These are phyloP conservation scores for Drosophila subobscura DNA, from an alignment of 1,140 invertebrate species.

Conservation along the genomic window DNA sequence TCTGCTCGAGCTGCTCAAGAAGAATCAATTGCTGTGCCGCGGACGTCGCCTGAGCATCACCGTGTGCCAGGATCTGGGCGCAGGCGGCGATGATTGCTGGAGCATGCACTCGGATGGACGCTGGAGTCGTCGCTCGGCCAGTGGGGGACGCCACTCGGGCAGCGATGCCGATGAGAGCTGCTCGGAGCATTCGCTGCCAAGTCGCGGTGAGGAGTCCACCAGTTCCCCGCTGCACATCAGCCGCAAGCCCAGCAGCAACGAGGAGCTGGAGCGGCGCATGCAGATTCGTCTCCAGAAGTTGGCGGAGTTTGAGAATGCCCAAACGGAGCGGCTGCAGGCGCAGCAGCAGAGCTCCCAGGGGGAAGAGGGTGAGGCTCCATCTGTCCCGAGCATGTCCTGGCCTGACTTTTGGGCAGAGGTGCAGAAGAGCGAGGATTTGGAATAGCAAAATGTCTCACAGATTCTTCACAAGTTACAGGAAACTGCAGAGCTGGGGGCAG, in stretches of 20 bases:
- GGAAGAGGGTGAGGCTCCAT: background rate
- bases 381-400: constrained; percentile 12
- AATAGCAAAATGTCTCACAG: too few relatives aligned
- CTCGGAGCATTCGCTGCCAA: constrained; percentile 7
- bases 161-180: constrained; percentile 11
- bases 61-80: constrained; percentile 3
- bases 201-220: background rate
- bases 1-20: constrained; percentile 2
- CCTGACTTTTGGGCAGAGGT: constrained; percentile 18
- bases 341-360: background rate
- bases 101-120: background rate
- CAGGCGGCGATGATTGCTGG: background rate
- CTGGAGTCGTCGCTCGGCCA: background rate
- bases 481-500: too few relatives aligned
- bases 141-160: background rate
- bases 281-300: constrained; percentile 33
- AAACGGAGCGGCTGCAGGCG: constrained; percentile 6
- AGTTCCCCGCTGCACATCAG: background rate
- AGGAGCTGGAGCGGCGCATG: constrained; percentile 47
- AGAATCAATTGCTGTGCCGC: constrained; percentile 9
- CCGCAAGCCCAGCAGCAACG: constrained; percentile 1
- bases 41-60: constrained; percentile 22
- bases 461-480: too few relatives aligned
- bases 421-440: constrained; percentile 3
- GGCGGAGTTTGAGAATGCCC: constrained; percentile 47